Conservation (phyloP, 2,888 invertebrate species). For the Xylota sylvarum region DNA sequence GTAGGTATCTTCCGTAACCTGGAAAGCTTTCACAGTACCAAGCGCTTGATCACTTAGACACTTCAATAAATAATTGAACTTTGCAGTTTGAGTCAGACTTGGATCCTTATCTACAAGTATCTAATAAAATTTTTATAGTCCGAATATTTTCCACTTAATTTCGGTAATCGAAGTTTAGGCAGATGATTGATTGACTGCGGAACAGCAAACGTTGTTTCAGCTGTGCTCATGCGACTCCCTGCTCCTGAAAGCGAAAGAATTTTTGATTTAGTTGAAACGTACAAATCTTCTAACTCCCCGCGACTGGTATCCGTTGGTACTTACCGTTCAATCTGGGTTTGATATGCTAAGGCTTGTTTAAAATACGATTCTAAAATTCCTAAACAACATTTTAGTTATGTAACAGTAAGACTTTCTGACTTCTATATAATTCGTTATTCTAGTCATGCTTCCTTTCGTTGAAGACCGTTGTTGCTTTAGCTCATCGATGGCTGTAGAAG, state of each 20-base stretch:
- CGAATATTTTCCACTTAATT: conserved; percentile 9
- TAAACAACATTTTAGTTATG: neutral
- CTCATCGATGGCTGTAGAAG: no score
- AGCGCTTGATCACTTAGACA: conserved; percentile 13
- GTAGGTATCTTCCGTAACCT: conserved; percentile 22
- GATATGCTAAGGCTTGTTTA: neutral
- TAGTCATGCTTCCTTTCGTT: neutral
- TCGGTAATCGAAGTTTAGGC: no score
- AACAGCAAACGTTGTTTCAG: conserved; percentile 11
- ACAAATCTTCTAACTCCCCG: no score
- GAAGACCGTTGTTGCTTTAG: no score
- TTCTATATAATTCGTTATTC: neutral
- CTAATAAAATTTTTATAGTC: conserved; percentile 18
- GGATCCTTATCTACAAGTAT: no score
- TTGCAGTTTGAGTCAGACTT: no score
- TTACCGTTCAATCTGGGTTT: no score
- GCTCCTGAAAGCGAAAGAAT: neutral
- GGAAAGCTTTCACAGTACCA: conserved; percentile 21
- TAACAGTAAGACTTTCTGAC: neutral
- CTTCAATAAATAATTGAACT: no score
- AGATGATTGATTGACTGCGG: conserved; percentile 1
- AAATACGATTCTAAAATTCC: neutral
- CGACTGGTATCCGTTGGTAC: no score
- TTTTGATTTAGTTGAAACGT: no score
- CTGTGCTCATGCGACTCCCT: neutral